A percentile compares a stretch with the other conserved stretches of the same genome.
phyloP scores from a whole-genome alignment of 2,113 vertebrate genomes.

The Gymnocephalus cernua region DNA sequence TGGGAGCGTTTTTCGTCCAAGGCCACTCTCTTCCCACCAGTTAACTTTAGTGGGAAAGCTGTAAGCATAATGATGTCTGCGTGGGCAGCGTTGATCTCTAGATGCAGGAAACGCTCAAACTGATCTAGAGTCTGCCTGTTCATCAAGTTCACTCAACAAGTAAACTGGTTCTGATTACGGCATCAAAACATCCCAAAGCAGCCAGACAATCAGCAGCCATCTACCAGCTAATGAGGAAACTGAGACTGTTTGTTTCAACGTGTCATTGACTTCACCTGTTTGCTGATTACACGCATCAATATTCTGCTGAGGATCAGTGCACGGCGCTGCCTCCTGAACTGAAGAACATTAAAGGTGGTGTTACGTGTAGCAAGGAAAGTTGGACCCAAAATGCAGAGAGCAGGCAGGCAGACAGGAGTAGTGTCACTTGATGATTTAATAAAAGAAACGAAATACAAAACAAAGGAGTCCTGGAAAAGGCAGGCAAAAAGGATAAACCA shows the following conservation, averaged over 20 bases:
- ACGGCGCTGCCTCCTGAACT: not conserved
- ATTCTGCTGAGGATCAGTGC: constrained; percentile 3
- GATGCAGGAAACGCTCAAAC: not conserved
- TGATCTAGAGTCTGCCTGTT: too few species aligned
- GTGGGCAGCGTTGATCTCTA: not conserved
- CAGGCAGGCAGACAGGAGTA: too few species aligned
- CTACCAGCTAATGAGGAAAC: constrained; percentile 34
- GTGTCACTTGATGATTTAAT: too few species aligned
- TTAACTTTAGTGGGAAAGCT: too few species aligned
- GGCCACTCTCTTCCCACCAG: too few species aligned
- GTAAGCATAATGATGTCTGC: not conserved
- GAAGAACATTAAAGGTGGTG: too few species aligned
- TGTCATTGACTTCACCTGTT: constrained; percentile 36
- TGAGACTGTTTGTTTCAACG: constrained; percentile 10
- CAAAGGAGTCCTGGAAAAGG: too few species aligned
- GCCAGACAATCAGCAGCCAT: constrained; percentile 12
- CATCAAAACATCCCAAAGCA: constrained; percentile 20
- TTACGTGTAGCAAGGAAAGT: too few species aligned
- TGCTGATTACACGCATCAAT: constrained; percentile 7
- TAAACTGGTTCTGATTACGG: not conserved
- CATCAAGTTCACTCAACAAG: not conserved
- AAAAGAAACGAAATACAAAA: too few species aligned
- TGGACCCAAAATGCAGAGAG: too few species aligned
- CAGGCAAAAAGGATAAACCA: too few species aligned
- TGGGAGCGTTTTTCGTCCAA: too few species aligned